Percentiles rank a stretch among this genome's conserved stretches.
Conservation (phyloP, 2,888 invertebrate species). For the Morpho helenor region DNA sequence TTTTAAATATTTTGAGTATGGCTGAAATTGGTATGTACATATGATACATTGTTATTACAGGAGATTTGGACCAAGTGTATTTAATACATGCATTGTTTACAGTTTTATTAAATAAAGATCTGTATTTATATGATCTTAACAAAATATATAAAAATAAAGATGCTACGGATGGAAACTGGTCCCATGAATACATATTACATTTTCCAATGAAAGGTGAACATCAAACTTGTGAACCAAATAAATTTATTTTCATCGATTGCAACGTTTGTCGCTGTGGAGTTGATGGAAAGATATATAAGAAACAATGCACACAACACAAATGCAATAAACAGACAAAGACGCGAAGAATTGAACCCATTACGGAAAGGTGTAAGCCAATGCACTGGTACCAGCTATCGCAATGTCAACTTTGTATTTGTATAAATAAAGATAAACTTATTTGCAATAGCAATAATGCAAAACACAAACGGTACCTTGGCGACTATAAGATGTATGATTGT, state of each 20-base stretch:
- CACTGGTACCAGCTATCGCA: conserved; percentile 57
- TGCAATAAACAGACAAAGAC: conserved; percentile 30
- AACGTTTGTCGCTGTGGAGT: conserved; percentile 53
- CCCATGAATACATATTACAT: conserved; percentile 32
- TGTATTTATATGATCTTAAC: conserved; percentile 38
- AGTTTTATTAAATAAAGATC: background rate
- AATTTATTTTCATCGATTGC: conserved; percentile 45
- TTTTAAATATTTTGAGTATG: background rate
- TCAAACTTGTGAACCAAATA: conserved; percentile 40
- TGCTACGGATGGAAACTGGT: conserved; percentile 46
- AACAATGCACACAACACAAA: conserved; percentile 49
- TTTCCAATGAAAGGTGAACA: conserved; percentile 17
- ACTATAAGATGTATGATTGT: conserved; percentile 46
- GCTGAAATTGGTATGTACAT: background rate
- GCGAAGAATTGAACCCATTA: conserved; percentile 29
- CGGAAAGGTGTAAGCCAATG: conserved; percentile 42
- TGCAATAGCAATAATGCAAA: conserved; percentile 44
- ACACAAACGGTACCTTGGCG: conserved; percentile 37
- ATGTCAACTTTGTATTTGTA: conserved; percentile 59
- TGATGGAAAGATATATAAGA: conserved; percentile 39
- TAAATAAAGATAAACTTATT: conserved; percentile 47
- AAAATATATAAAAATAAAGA: conserved; percentile 38
- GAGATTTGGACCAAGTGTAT: too few relatives aligned
- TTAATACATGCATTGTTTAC: background rate
- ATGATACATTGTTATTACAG: too few relatives aligned